Evolutionary conservation across 1,140 invertebrate genomes (phyloP).

Genomic region (Fopius arisanus): DNA sequence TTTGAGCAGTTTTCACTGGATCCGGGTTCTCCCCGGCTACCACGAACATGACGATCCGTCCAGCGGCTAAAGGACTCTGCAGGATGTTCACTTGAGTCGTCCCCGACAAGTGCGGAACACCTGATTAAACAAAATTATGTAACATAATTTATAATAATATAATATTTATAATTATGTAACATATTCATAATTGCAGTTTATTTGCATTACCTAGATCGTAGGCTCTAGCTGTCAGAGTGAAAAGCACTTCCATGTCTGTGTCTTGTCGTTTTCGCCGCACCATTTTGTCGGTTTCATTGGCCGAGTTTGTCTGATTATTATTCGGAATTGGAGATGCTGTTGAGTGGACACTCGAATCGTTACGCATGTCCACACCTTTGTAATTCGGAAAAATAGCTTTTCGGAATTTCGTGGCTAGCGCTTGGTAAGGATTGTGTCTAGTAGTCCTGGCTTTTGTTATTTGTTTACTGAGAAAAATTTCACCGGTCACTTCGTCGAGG

Average conservation of each 20-base stretch:
- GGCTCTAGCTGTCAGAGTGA: conserved; percentile 74
- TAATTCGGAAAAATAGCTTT: conserved; percentile 12
- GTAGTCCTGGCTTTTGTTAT: conserved; percentile 60
- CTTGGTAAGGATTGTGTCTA: conserved; percentile 40
- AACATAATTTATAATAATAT: too few species aligned
- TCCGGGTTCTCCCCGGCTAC: conserved; percentile 78
- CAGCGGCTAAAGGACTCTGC: conserved; percentile 71
- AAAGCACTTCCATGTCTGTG: conserved; percentile 65
- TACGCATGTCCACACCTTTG: conserved; percentile 47
- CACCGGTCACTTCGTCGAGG: conserved; percentile 80
- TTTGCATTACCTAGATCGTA: conserved; percentile 77
- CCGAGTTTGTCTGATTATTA: not conserved
- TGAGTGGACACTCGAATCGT: conserved; percentile 20
- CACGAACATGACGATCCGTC: conserved; percentile 78
- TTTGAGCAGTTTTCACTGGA: conserved; percentile 74
- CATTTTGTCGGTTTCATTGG: conserved; percentile 39
- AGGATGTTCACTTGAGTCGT: conserved; percentile 74
- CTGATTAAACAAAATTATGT: conserved; percentile 43
- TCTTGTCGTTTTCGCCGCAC: conserved; percentile 55
- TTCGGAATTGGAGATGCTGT: not conserved
- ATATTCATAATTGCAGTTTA: too few species aligned
- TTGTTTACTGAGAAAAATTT: conserved; percentile 65
- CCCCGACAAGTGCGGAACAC: conserved; percentile 74
- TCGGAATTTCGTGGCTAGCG: conserved; percentile 22
- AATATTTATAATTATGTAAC: too few species aligned